Conservation (phyloP, 2,113 vertebrate genomes). For the Penelope pileata region DNA sequence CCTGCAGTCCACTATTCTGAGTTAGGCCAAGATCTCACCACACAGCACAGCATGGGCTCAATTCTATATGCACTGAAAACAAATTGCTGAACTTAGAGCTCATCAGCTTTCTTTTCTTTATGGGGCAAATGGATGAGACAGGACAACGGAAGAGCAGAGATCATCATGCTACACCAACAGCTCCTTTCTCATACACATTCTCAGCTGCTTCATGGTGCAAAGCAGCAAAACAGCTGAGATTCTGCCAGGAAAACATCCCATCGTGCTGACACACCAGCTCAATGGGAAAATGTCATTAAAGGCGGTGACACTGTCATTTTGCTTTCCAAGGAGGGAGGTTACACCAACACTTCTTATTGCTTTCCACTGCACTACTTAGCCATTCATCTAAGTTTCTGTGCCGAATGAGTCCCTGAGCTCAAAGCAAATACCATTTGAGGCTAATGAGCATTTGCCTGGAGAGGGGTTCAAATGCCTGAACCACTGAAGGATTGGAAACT, state of each 20-base stretch:
- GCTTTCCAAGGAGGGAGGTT: not conserved
- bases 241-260: not conserved
- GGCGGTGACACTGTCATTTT: not conserved
- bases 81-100: not conserved
- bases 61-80: not conserved
- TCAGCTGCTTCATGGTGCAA: rapidly evolving
- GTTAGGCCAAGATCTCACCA: not conserved
- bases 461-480: not conserved
- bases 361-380: not conserved
- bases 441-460: not conserved
- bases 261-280: rapidly evolving
- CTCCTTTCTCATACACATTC: not conserved
- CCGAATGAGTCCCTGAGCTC: not conserved
- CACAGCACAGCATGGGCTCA: not conserved
- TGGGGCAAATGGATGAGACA: not conserved
- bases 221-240: not conserved
- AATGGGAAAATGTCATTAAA: not conserved
- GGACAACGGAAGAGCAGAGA: rapidly evolving
- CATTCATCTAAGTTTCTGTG: not conserved
- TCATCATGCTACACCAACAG: not conserved
- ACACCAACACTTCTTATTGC: not conserved
- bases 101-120: not conserved
- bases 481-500: not conserved
- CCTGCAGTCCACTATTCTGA: not conserved
- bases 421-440: not conserved